A percentile compares a stretch with the other conserved stretches of the same genome.
These are phyloP conservation scores for Monodelphis domestica DNA, from an alignment of 2,797 vertebrate genomes.

Conservation along the genomic window DNA sequence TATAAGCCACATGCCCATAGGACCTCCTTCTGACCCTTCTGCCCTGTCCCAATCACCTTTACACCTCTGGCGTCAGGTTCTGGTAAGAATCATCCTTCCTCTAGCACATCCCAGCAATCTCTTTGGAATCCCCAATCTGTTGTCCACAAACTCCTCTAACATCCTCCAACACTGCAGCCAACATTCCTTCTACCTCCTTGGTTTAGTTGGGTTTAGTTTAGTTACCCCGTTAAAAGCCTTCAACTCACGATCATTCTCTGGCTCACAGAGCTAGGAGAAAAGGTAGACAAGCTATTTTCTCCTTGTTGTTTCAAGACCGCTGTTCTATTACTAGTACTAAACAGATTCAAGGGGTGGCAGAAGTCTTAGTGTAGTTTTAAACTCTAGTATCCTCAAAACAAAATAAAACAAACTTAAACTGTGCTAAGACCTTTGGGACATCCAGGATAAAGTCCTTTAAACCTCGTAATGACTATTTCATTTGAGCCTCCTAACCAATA, in stretches of 20 bases:
- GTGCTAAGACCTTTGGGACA: too few relatives aligned
- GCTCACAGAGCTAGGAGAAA: background rate
- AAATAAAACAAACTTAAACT: too few relatives aligned
- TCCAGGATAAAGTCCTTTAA: too few relatives aligned
- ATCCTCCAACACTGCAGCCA: background rate
- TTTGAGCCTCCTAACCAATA: background rate
- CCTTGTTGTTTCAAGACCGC: background rate
- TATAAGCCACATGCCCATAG: background rate
- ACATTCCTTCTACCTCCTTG: background rate
- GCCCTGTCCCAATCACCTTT: background rate
- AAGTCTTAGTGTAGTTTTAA: too few relatives aligned
- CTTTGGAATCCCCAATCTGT: background rate
- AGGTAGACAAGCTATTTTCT: background rate
- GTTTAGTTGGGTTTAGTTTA: too few relatives aligned
- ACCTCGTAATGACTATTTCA: background rate
- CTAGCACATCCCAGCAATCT: background rate
- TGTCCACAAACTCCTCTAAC: background rate
- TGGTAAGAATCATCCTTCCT: background rate
- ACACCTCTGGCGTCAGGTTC: background rate
- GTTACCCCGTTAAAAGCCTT: background rate
- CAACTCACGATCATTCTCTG: background rate
- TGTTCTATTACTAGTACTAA: background rate
- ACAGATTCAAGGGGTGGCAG: background rate
- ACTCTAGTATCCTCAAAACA: background rate
- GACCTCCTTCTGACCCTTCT: background rate